Percentiles rank a stretch among this genome's conserved stretches.
Conservation (phyloP, 1,140 invertebrate genomes). For the Cyrtorhinus lividipennis region DNA sequence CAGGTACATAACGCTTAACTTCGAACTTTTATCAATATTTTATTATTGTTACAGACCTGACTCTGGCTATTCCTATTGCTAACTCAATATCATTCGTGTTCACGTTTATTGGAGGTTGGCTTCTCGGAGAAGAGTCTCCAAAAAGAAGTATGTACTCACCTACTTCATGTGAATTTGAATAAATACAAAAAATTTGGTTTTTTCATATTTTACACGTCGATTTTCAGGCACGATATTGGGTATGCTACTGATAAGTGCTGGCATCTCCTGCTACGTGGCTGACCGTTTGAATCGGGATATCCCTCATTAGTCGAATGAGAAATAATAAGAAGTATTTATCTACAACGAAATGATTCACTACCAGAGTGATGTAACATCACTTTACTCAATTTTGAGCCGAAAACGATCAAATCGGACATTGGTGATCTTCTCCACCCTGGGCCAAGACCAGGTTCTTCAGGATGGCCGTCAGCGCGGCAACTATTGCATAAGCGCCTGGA, state of each 20-base stretch:
- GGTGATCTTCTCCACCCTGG: slow-evolving; percentile 6
- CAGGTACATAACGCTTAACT: too few species aligned
- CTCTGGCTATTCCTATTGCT: neutral
- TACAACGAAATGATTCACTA: too few species aligned
- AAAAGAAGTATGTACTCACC: neutral
- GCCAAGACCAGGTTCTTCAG: slow-evolving; percentile 17
- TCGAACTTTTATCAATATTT: too few species aligned
- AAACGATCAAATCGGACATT: slow-evolving; percentile 14
- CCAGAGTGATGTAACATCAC: too few species aligned
- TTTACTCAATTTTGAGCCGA: too few species aligned
- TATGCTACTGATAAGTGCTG: neutral
- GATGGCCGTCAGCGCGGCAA: slow-evolving; percentile 37
- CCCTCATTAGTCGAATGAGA: too few species aligned
- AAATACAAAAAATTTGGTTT: neutral
- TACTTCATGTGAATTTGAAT: neutral
- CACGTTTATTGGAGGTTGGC: neutral
- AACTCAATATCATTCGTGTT: neutral
- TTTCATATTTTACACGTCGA: neutral
- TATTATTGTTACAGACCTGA: neutral
- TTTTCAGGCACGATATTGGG: neutral
- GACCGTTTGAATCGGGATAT: too few species aligned
- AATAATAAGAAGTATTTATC: too few species aligned
- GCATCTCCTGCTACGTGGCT: neutral
- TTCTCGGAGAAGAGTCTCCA: neutral
- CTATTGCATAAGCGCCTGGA: slow-evolving; percentile 49